Conservation (phyloP, 2,888 invertebrate species). For the Athalia circularis region DNA sequence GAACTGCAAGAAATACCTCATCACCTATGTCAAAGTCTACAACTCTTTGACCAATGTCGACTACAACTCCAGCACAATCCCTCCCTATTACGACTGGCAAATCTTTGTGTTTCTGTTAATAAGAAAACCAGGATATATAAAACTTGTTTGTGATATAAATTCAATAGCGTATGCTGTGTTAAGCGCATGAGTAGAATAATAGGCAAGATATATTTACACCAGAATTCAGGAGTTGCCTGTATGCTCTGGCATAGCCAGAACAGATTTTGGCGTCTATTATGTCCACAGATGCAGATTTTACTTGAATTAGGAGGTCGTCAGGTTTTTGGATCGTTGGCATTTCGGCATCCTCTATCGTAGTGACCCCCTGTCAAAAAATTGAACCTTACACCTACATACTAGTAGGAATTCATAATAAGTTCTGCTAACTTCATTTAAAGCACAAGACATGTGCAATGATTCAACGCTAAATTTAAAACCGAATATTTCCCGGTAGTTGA, state of each 20-base stretch:
- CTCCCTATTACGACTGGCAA: constrained; percentile 79
- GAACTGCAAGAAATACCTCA: constrained; percentile 78
- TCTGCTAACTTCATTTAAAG: too few species aligned
- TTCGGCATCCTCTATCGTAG: constrained; percentile 76
- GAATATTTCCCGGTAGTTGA: background rate
- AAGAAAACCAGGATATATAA: constrained; percentile 42
- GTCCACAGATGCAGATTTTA: constrained; percentile 79
- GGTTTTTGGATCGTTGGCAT: constrained; percentile 76
- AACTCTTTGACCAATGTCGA: constrained; percentile 79
- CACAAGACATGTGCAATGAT: too few species aligned
- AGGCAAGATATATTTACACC: constrained; percentile 62
- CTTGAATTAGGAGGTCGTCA: constrained; percentile 78
- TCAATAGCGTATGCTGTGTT: constrained; percentile 24
- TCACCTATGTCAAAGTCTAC: constrained; percentile 79
- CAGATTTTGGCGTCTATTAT: constrained; percentile 78
- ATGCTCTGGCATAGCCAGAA: constrained; percentile 76
- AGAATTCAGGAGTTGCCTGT: constrained; percentile 72
- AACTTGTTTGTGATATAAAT: constrained; percentile 41
- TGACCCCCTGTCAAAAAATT: constrained; percentile 73
- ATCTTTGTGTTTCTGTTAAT: constrained; percentile 71
- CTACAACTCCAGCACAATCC: constrained; percentile 79
- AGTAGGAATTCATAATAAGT: too few species aligned
- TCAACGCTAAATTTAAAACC: background rate
- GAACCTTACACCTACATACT: background rate
- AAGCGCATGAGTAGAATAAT: constrained; percentile 25